phyloP scores from a whole-genome alignment of 1,140 invertebrate genomes.

The Chrysomallon squamiferum region DNA sequence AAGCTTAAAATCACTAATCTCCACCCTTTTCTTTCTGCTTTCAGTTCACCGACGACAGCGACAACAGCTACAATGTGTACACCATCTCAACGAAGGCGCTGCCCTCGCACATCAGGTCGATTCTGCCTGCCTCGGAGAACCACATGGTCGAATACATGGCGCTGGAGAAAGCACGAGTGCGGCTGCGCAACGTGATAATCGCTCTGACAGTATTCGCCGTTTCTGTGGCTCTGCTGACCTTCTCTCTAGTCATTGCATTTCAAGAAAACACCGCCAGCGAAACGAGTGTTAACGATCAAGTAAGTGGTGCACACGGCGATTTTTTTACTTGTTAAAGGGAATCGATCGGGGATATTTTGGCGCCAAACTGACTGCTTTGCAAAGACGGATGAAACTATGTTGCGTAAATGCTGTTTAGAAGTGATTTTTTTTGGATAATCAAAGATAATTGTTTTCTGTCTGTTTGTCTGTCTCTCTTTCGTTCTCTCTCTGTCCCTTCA shows the following conservation, averaged over 20 bases:
- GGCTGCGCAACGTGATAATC: not conserved
- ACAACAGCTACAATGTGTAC: not conserved
- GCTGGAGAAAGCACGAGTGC: not conserved
- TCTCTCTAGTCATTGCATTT: not conserved
- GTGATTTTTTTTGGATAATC: too few species aligned
- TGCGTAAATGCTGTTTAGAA: too few species aligned
- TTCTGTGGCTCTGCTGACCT: not conserved
- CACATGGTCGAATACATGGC: constrained; percentile 5
- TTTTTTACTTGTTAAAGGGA: too few species aligned
- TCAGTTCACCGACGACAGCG: constrained; percentile 2
- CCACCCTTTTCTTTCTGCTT: not conserved
- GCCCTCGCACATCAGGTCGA: not conserved
- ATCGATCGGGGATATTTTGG: too few species aligned
- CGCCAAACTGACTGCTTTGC: too few species aligned
- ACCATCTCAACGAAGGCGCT: not conserved
- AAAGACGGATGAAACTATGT: too few species aligned
- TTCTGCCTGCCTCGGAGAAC: constrained; percentile 1
- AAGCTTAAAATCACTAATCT: too few species aligned
- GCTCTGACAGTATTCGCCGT: not conserved
- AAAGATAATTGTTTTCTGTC: too few species aligned
- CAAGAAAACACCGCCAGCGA: not conserved
- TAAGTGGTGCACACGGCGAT: too few species aligned
- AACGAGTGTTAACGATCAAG: too few species aligned
- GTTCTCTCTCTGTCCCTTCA: too few species aligned
- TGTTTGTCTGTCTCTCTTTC: too few species aligned